Evolutionary conservation across 92 coral and sea anemone genomes (phyloP).

Genomic region (Porites cylindrica): DNA sequence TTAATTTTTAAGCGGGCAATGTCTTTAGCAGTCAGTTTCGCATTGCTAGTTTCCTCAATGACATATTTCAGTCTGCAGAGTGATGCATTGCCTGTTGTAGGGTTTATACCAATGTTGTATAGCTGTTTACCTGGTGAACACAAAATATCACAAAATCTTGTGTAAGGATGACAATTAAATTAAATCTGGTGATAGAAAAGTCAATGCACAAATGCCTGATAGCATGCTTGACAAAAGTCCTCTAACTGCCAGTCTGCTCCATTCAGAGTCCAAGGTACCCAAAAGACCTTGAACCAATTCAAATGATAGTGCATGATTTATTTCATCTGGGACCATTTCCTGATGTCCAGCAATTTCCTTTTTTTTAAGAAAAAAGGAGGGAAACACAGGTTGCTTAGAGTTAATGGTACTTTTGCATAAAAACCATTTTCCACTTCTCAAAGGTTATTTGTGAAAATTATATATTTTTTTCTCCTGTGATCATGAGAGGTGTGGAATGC

Average conservation of each 20-base stretch:
- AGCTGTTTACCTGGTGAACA: constrained; percentile 5
- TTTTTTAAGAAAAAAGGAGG: neutral
- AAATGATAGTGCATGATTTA: constrained; percentile 9
- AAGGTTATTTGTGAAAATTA: constrained; percentile 16
- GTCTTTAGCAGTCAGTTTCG: neutral
- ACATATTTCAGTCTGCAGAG: constrained; percentile 2
- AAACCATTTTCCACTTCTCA: constrained; percentile 16
- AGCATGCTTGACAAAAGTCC: constrained; percentile 19
- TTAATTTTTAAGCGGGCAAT: neutral
- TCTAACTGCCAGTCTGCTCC: constrained; percentile 20
- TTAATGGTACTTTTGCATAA: constrained; percentile 14
- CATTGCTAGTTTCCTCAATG: constrained; percentile 9
- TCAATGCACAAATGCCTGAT: constrained; percentile 7
- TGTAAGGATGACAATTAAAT: constrained; percentile 2
- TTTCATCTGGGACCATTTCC: constrained; percentile 6
- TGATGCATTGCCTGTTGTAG: constrained; percentile 7
- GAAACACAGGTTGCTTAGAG: constrained; percentile 5
- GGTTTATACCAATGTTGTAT: constrained; percentile 11
- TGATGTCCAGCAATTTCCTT: constrained; percentile 11
- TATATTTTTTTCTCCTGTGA: constrained; percentile 9
- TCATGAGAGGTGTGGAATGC: constrained; percentile 20
- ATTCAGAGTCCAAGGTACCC: constrained; percentile 15
- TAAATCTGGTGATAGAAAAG: neutral
- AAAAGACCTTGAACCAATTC: constrained; percentile 9
- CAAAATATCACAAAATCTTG: constrained; percentile 6